Evolutionary conservation across 2,888 invertebrate species (phyloP), one percentile per base, ranked within the genome.

Genomic region (Sesia bembeciformis): DNA sequence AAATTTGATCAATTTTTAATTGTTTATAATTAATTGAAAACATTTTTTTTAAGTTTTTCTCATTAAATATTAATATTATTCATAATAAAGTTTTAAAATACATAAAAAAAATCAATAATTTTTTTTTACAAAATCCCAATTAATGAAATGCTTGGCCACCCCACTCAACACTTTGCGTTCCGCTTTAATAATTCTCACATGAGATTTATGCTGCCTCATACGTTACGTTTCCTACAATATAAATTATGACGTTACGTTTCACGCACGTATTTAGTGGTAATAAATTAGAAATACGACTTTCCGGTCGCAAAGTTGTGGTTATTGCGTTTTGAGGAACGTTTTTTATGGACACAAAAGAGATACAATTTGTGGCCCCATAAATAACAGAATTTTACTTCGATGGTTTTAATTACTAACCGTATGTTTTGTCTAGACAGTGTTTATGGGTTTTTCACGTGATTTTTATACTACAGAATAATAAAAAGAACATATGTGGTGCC

Each of bases 251-350:
- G 52, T 52, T 60, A 59, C 60, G 60, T 70, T 71, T 69, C 64
- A 68, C 65, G 66, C 57, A 54, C 52, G 43, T 49, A 53, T 59
- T 65, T 64, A 64, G 61, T 60, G 61, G 60, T 58, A 56, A 58
- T 65, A 65, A 65, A 65, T 65, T 61, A 61, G 55, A 55, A 59
- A 61, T 65, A 65, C 62, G 63, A 54, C 64, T 61, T 64, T 61
- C 65, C 65, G 61, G 59, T 56, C 54, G 57, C 51, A 7, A 43
- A 56, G 42, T 56, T 51, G 39, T 39, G 7, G 52, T 40, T 52
- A 52, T 52, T 52, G 52, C 40, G 52, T 52, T 52, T 52, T 4
- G 39, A 50, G 50, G 39, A 50, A 50, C 50, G 39, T 49, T 39
- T 50, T 50, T 50, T 39, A 50, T 50, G 46, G 46, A 46, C 46